These are phyloP conservation scores for Sparidentex hasta DNA, from an alignment of 2,797 vertebrate genomes.

Conservation along the genomic window DNA sequence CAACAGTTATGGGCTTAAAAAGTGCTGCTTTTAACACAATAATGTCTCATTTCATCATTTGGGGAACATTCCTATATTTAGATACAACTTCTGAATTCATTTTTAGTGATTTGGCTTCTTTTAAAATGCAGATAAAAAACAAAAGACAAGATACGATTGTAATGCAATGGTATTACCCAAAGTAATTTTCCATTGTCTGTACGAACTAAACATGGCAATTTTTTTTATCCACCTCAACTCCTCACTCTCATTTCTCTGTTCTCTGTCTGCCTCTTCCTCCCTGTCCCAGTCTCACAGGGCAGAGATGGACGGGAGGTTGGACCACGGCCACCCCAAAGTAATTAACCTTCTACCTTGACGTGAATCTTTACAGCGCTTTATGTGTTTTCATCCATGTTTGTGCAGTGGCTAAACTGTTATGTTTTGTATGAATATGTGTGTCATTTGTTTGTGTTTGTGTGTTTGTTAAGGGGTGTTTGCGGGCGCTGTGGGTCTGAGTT, in stretches of 20 bases:
- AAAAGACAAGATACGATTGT: neutral
- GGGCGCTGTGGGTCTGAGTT: constrained; percentile 68
- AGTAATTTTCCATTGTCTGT: neutral
- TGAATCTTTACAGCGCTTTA: neutral
- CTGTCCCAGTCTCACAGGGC: constrained; percentile 85
- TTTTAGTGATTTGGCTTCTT: neutral
- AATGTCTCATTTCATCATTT: neutral
- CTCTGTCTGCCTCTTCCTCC: neutral
- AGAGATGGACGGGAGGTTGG: constrained; percentile 89
- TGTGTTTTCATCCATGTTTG: neutral
- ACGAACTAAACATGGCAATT: neutral
- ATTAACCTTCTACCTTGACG: constrained; percentile 14
- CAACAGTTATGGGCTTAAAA: neutral
- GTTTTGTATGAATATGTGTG: constrained; percentile 73
- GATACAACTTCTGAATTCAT: neutral
- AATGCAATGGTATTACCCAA: neutral
- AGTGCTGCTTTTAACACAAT: neutral
- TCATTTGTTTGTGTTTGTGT: constrained; percentile 57
- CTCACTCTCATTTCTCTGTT: neutral
- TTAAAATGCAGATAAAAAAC: neutral
- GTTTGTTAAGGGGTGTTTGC: constrained; percentile 80
- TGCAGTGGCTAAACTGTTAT: neutral
- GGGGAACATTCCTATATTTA: neutral
- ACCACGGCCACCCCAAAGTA: constrained; percentile 87
- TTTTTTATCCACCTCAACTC: no score